Base-by-base conservation (phyloP, 2,113 vertebrate species). In the Thinocorus orbignyianus region DNA sequence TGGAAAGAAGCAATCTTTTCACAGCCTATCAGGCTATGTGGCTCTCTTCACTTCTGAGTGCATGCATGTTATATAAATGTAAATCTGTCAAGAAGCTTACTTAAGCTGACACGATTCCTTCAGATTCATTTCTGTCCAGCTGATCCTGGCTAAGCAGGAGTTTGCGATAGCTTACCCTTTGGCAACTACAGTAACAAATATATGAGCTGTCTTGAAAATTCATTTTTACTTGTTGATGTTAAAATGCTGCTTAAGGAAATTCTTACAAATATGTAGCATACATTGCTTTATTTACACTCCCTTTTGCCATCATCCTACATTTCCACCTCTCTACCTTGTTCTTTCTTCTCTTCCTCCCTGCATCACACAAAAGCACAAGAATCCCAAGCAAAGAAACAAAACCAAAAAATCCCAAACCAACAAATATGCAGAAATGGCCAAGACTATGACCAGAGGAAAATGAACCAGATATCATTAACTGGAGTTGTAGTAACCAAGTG, bases 211-310 rank as follows among this genome's bases (percentile, higher is more conserved):
- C 71, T 93, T 2, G 0, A 42, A 71, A 79, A 79, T 72, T 73
- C 3, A 33, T 55, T 93, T 98, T 78, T 88, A 49, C 12, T 46
- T 62, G 22, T 33, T 82, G 66, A 52, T 80, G 72, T 94, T 97
- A 95, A 97, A 95, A 95, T 92, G 41, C 37, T 86, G 51, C 71
- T 90, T 48, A 66, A 82, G 62, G 41, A 84, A 69, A 88, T 76
- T 72, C 42, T 65, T 83, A 80, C 9, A 74, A 92, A 93, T 91
- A 66, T 28, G 54, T 97, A 94, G 72, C 48, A 7, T 81, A 35
- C 73, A 78, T 62, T 95, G 73, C 70, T 93, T 93, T 96, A 92
- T 31, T 95, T 88, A 90, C 84, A 55, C 70, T 95, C 81, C 51
- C 11, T 93, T 84, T 70, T 79, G 76, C 72, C 83, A 96, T 66